A percentile compares a stretch with the other conserved stretches of the same genome.
phyloP scores from a whole-genome alignment of 1,140 invertebrate genomes.

The Achatina immaculata region DNA sequence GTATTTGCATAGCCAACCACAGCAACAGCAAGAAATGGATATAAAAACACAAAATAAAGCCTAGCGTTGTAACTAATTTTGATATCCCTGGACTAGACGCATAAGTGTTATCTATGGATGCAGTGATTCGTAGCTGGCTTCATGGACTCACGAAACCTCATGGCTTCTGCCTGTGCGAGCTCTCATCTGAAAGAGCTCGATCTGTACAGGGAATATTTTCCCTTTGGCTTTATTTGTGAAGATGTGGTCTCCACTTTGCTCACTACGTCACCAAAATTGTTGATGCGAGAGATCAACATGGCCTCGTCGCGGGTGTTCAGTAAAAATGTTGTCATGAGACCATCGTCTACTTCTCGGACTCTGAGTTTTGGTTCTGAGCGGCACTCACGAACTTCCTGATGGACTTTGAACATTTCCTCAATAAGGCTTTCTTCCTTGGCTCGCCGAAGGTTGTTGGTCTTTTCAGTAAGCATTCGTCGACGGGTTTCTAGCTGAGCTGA shows the following conservation, averaged over 20 bases:
- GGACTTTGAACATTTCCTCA: slow-evolving; percentile 53
- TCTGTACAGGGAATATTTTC: background rate
- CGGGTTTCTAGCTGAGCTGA: slow-evolving; percentile 44
- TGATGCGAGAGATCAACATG: slow-evolving; percentile 44
- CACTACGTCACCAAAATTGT: slow-evolving; percentile 52
- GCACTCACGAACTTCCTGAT: slow-evolving; percentile 47
- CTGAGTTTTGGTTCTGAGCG: slow-evolving; percentile 42
- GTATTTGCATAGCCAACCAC: no score
- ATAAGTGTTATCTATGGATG: no score
- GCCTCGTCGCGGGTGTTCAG: slow-evolving; percentile 51
- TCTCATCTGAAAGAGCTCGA: slow-evolving; percentile 14
- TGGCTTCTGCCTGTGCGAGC: no score
- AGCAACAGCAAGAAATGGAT: no score
- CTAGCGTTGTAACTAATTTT: no score
- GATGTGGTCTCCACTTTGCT: slow-evolving; percentile 46
- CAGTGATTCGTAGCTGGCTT: no score
- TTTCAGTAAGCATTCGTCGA: slow-evolving; percentile 35
- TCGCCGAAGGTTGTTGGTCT: slow-evolving; percentile 42
- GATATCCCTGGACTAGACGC: no score
- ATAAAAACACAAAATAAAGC: no score
- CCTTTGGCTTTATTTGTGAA: background rate
- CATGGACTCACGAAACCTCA: no score
- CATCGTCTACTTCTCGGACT: slow-evolving; percentile 53
- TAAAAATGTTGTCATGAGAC: slow-evolving; percentile 50
- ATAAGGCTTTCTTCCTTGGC: slow-evolving; percentile 51